Evolutionary conservation across 2,113 vertebrate genomes (phyloP), one percentile per base, ranked within the genome.

Genomic region (Baryphthengus martii): DNA sequence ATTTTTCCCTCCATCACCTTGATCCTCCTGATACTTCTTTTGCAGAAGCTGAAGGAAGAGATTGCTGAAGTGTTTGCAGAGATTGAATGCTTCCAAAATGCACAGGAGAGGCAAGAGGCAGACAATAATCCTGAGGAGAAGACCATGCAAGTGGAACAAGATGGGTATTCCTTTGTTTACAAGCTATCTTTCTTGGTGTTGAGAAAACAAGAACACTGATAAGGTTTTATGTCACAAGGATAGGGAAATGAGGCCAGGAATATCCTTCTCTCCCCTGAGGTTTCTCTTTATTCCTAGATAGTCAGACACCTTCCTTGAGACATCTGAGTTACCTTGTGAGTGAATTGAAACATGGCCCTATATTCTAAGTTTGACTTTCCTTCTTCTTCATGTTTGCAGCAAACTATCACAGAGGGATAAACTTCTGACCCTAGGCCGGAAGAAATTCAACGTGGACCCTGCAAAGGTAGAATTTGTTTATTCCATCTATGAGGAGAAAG

Each of bases 371-470:
- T 74, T 68, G n/a, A 56, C 19, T 88, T 78, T 71, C 37, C 70
- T 91, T 24, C 56, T 66, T 50, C 45, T 91, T 95, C 45, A 6
- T 89, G 58, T 33, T 90, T 74, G 39, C 95, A 99, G 98, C 84
- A 99, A 98, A 77, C 89, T 96, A 5, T 85, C 94, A 12, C 98
- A 98, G 96, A 98, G 88, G 71, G 98, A 97, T 75, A 99, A 98
- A 96, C 95, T 97, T 61, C 97, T 99, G 49, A 97, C 95, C 12
- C 92, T 95, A 5, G 99, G 99, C 25, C 98, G 98, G 85, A 99
- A 99, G 96, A 99, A 99, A 91, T 99, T 99, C 97, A 99, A 99
- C 97, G 98, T 99, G 98, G 99, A 99, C 80, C 99, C 99, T 37
- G 94, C 97, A 91, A 99, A 99, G 98, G 99, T 99, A 92, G 89